phyloP scores from a whole-genome alignment of 2,113 vertebrate species.

The Mystacornis crossleyi region DNA sequence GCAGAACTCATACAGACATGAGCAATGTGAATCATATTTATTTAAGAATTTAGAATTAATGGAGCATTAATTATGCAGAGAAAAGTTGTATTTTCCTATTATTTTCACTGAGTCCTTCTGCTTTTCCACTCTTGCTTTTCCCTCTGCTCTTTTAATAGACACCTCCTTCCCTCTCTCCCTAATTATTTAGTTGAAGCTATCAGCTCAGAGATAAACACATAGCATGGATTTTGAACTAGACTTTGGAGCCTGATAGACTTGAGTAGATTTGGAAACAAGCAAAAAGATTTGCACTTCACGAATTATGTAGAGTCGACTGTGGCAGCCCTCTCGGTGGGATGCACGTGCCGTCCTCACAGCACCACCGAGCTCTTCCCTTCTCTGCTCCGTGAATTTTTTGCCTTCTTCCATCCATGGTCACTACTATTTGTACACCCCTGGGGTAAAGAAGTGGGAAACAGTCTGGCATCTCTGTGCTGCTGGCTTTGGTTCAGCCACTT shows the following conservation, averaged over 20 bases:
- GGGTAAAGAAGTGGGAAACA: not conserved
- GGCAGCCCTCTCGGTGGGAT: not conserved
- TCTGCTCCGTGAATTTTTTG: not conserved
- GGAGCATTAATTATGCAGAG: not conserved
- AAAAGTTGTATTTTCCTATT: not conserved
- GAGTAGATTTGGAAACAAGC: not conserved
- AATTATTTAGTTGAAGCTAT: not conserved
- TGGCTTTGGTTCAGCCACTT: not conserved
- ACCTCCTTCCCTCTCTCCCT: not conserved
- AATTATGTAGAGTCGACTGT: not conserved
- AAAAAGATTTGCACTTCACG: not conserved
- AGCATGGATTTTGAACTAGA: not conserved
- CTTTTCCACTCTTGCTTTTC: not conserved
- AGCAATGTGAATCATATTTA: not conserved
- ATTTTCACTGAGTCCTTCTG: not conserved
- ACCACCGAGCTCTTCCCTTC: fast-evolving
- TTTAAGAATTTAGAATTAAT: constrained; percentile 5
- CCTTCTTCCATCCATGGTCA: not conserved
- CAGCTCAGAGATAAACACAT: not conserved
- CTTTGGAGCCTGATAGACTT: not conserved
- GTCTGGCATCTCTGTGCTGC: fast-evolving
- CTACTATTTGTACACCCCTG: fast-evolving
- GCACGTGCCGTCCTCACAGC: not conserved
- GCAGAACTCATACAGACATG: not conserved
- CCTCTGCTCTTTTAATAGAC: not conserved